phyloP scores from a whole-genome alignment of 2,797 vertebrate species.

The Bucorvus abyssinicus region DNA sequence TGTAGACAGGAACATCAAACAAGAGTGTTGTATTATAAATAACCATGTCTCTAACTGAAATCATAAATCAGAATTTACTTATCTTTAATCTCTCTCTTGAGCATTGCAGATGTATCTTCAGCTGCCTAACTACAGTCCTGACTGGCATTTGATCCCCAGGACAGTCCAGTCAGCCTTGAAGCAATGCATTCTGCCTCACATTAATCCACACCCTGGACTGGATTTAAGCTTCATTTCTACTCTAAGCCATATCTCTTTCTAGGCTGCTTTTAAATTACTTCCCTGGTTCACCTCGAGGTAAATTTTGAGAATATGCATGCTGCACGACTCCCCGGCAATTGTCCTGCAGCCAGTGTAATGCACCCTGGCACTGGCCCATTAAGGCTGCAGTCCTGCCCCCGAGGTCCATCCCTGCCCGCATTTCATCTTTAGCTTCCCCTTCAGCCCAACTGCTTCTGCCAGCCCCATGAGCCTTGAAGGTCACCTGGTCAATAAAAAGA shows the following conservation, averaged over 20 bases:
- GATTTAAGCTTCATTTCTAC: constrained; percentile 11
- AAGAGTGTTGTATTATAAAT: constrained; percentile 54
- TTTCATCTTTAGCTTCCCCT: not conserved
- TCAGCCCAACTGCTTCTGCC: not conserved
- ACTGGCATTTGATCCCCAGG: constrained; percentile 31
- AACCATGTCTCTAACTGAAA: constrained; percentile 40
- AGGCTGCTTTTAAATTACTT: constrained; percentile 3
- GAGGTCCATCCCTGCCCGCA: not conserved
- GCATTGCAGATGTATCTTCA: constrained; percentile 7
- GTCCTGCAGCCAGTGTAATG: not conserved
- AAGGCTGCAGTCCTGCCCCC: not conserved
- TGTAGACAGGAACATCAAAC: constrained; percentile 53
- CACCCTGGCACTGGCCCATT: not conserved
- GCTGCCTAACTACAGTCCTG: not conserved
- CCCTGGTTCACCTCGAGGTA: not conserved
- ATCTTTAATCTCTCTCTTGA: constrained; percentile 57
- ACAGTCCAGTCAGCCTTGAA: constrained; percentile 12
- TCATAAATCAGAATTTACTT: constrained; percentile 54
- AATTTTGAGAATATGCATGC: not conserved
- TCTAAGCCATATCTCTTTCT: not conserved
- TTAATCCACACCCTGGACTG: not conserved
- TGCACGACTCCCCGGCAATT: rapidly evolving
- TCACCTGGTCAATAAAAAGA: constrained; percentile 19
- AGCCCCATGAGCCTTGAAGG: constrained; percentile 6
- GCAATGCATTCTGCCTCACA: not conserved